Percentiles rank a stretch among this genome's conserved stretches.
Conservation (phyloP, 2,888 invertebrate species). For the Xanthostigma xanthostigma region DNA sequence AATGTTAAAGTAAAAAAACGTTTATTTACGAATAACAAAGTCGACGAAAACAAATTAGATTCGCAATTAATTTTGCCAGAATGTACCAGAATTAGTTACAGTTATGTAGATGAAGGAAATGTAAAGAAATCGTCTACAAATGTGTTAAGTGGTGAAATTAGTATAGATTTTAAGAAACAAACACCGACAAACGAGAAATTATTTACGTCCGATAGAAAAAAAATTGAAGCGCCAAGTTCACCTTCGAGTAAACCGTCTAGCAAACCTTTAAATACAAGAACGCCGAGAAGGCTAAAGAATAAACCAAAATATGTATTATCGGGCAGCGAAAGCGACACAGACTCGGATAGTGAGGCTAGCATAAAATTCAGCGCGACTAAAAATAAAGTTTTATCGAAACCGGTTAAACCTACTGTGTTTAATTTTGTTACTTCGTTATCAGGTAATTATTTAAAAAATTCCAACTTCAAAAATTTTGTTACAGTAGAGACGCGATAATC, state of each 20-base stretch:
- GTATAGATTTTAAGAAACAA: background rate
- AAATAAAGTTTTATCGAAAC: slow-evolving; percentile 2
- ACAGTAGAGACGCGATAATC: no score
- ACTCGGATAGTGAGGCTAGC: background rate
- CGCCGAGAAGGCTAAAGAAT: slow-evolving; percentile 1
- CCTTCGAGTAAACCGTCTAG: background rate
- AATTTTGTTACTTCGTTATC: slow-evolving; percentile 41
- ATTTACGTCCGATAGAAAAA: background rate
- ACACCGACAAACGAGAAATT: background rate
- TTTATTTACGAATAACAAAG: no score
- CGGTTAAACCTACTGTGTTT: slow-evolving; percentile 19
- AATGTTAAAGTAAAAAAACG: no score
- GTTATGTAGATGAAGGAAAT: background rate
- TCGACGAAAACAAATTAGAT: no score
- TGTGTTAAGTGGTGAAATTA: no score
- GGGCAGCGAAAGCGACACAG: background rate
- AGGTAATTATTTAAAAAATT: slow-evolving; percentile 24
- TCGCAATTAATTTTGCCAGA: background rate
- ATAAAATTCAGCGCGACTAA: slow-evolving; percentile 5
- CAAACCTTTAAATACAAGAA: slow-evolving; percentile 8
- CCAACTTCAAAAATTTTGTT: background rate
- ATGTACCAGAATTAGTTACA: background rate
- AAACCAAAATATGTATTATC: background rate
- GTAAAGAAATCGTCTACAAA: background rate
- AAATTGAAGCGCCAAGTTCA: background rate